Percentiles rank a stretch among this genome's conserved stretches.
Evolutionary conservation across 2,888 invertebrate species (phyloP).

Genomic region (Rhyacophila evoluta): DNA sequence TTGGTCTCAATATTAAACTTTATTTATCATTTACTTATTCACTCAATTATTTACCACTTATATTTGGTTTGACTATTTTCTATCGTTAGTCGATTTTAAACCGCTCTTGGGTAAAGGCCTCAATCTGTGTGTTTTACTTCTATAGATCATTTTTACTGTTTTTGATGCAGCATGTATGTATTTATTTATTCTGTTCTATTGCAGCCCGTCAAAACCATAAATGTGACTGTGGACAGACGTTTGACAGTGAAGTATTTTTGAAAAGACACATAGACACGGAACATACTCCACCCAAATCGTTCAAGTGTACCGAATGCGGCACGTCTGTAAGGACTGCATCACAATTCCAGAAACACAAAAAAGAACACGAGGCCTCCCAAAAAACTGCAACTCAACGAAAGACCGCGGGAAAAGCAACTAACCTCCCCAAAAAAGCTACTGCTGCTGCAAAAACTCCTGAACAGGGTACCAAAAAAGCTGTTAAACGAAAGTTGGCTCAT

Average conservation of each 20-base stretch:
- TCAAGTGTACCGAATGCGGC: constrained; percentile 47
- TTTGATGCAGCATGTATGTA: too few species aligned
- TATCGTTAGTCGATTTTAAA: too few species aligned
- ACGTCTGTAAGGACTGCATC: constrained; percentile 46
- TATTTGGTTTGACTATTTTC: too few species aligned
- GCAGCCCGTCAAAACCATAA: constrained; percentile 41
- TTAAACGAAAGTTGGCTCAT: constrained; percentile 57
- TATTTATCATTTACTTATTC: too few species aligned
- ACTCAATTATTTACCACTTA: too few species aligned
- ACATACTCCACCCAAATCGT: constrained; percentile 64
- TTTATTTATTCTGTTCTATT: not conserved
- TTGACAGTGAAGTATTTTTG: constrained; percentile 65
- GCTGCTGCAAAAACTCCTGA: constrained; percentile 5
- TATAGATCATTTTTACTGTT: too few species aligned
- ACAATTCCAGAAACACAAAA: constrained; percentile 48
- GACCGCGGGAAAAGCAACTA: not conserved
- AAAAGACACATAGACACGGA: constrained; percentile 66
- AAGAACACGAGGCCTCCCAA: constrained; percentile 34
- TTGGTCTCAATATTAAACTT: too few species aligned
- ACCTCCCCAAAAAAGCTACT: not conserved
- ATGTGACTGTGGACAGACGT: constrained; percentile 67
- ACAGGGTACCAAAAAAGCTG: constrained; percentile 33
- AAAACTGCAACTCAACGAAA: not conserved
- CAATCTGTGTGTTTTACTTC: too few species aligned
- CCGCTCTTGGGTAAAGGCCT: too few species aligned